A percentile compares a stretch with the other conserved stretches of the same genome.
These are phyloP conservation scores for Neolamprologus kungweensis DNA, from an alignment of 2,113 vertebrate species.

Conservation along the genomic window DNA sequence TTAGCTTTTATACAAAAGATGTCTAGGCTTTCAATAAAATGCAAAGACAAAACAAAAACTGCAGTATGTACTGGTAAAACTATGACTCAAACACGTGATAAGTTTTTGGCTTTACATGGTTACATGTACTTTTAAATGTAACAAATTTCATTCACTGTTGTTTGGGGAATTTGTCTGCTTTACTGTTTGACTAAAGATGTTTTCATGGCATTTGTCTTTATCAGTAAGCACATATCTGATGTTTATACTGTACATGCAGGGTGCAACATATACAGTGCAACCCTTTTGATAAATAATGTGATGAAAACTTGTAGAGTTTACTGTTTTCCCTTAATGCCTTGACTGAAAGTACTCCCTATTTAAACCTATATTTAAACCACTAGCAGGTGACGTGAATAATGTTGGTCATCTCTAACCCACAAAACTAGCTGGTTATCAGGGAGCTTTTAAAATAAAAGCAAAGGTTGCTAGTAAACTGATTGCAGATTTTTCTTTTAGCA, in stretches of 20 bases:
- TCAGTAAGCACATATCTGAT: not conserved
- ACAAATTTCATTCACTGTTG: not conserved
- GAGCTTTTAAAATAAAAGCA: not conserved
- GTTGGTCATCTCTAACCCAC: not conserved
- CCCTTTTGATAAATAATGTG: not conserved
- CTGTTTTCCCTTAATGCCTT: not conserved
- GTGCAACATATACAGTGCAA: not conserved
- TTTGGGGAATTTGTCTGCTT: not conserved
- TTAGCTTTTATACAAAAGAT: fast-evolving
- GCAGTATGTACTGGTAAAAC: not conserved
- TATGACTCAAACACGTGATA: fast-evolving
- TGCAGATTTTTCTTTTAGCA: not conserved
- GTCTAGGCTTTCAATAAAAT: not conserved
- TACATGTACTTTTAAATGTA: not conserved
- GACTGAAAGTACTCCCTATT: not conserved
- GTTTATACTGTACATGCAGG: not conserved
- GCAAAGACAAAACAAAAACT: not conserved
- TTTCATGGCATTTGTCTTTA: not conserved
- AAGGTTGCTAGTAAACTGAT: not conserved
- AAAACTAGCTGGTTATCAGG: not conserved
- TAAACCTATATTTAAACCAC: not conserved
- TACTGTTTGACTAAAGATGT: not conserved
- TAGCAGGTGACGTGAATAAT: not conserved
- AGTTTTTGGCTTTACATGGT: not conserved
- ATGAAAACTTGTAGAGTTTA: not conserved